Conservation (phyloP, 2,113 vertebrate species). For the Elephantulus edwardii region DNA sequence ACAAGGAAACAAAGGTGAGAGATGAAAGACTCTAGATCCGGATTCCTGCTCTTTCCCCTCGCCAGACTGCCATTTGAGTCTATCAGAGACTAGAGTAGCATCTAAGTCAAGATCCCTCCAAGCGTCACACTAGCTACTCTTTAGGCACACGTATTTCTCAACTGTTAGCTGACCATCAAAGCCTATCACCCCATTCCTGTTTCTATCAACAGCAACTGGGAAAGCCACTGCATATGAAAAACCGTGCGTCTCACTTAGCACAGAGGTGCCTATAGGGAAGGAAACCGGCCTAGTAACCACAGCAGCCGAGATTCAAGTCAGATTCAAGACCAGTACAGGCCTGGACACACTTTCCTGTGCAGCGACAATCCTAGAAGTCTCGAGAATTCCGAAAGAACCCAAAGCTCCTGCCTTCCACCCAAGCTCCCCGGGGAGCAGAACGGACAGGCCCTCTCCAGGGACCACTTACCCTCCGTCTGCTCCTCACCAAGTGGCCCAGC, state of each 20-base stretch:
- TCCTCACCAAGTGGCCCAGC: conserved; percentile 24
- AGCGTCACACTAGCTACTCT: not conserved
- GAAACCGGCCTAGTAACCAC: conserved; percentile 2
- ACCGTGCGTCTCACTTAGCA: not conserved
- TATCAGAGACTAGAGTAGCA: conserved; percentile 21
- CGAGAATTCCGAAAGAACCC: not conserved
- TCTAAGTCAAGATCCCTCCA: conserved; percentile 18
- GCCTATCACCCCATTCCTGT: not conserved
- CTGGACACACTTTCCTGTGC: not conserved
- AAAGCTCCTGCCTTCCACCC: not conserved
- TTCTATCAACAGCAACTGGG: not conserved
- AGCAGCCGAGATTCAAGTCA: conserved; percentile 26
- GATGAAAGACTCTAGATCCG: not conserved
- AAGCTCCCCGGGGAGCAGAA: not conserved
- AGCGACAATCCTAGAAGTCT: not conserved
- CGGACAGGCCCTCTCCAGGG: not conserved
- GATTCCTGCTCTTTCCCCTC: not conserved
- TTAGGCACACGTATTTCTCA: conserved; percentile 22
- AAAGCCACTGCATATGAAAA: not conserved
- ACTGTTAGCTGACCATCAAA: not conserved
- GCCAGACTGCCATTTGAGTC: conserved; percentile 25
- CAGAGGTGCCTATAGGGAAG: not conserved
- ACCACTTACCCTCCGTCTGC: conserved; percentile 1
- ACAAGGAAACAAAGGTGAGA: conserved; percentile 13
- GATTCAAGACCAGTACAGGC: conserved; percentile 12